Conservation (phyloP, 2,113 vertebrate species). For the Vidua macroura region DNA sequence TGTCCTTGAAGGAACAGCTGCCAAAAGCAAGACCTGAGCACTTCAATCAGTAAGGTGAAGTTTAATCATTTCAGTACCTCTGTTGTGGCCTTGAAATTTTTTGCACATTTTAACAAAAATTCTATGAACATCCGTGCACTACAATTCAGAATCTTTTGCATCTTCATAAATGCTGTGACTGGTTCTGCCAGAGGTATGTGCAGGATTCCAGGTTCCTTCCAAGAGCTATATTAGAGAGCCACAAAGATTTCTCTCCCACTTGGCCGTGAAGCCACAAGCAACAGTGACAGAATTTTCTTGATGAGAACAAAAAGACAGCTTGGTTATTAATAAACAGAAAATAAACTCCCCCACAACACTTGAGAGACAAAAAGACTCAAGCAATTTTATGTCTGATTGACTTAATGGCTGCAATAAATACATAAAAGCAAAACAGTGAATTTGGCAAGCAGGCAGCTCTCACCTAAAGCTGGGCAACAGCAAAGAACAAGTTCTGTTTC, state of each 20-base stretch:
- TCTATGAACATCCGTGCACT: not conserved
- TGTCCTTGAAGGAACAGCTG: not conserved
- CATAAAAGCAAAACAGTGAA: not conserved
- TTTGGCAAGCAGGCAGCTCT: not conserved
- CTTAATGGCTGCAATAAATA: not conserved
- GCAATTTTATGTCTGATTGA: not conserved
- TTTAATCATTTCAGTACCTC: not conserved
- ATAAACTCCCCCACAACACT: not conserved
- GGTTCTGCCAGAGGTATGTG: not conserved
- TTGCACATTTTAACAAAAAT: not conserved
- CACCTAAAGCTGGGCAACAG: not conserved
- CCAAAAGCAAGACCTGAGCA: not conserved
- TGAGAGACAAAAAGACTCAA: not conserved
- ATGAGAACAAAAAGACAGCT: not conserved
- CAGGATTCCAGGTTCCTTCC: not conserved
- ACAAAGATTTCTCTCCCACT: not conserved
- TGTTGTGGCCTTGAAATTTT: not conserved
- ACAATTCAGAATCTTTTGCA: not conserved
- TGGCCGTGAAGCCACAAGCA: not conserved
- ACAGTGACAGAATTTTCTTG: not conserved
- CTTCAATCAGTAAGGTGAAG: not conserved
- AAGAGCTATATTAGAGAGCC: not conserved
- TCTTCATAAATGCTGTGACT: not conserved
- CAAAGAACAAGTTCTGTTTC: not conserved
- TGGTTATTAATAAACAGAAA: constrained; percentile 12